phyloP scores from a whole-genome alignment of 2,113 vertebrate species.

The Apaloderma vittatum region DNA sequence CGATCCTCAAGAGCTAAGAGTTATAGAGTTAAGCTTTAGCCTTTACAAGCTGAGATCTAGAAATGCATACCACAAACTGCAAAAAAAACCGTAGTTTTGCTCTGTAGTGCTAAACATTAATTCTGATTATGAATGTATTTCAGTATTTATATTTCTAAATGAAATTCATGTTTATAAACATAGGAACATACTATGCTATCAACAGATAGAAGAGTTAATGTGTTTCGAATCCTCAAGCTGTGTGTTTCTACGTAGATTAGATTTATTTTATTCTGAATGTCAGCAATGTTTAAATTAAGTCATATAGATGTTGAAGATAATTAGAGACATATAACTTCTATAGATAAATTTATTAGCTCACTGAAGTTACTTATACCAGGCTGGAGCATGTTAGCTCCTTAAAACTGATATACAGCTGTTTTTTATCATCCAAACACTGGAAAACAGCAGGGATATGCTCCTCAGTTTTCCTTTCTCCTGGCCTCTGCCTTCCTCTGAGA shows the following conservation, averaged over 20 bases:
- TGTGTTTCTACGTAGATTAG: constrained; percentile 20
- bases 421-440: constrained; percentile 58
- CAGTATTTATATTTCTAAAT: constrained; percentile 10
- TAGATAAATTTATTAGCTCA: constrained; percentile 36
- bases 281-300: constrained; percentile 60
- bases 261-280: constrained; percentile 58
- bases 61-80: background rate
- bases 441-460: constrained; percentile 49
- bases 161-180: constrained; percentile 13
- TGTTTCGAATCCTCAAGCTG: constrained; percentile 31
- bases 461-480: constrained; percentile 46
- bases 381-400: constrained; percentile 6
- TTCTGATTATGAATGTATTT: constrained; percentile 21
- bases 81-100: background rate
- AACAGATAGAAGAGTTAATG: background rate
- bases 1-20: background rate
- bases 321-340: constrained; percentile 51
- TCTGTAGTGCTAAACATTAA: background rate
- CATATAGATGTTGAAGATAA: constrained; percentile 51
- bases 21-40: background rate
- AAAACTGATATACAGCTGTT: constrained; percentile 35
- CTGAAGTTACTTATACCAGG: constrained; percentile 2
- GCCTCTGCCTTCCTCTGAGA: constrained; percentile 45
- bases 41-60: background rate
- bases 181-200: background rate